A percentile compares a stretch with the other conserved stretches of the same genome.
Conservation (phyloP, 2,113 vertebrate species). For the Pan troglodytes region NHGRI_mPanTro3-v2.1_pri NC_072411.2:107250501-107251000, state of each 20-base stretch:
- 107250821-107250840: conserved; percentile 26
- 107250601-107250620: neutral
- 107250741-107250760: conserved; percentile 51
- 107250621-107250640: neutral
- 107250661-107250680: neutral
- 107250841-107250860: neutral
- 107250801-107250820: conserved; percentile 28
- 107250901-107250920: neutral
- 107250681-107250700: neutral
- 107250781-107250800: neutral
- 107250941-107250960: conserved; percentile 10
- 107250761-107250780: conserved; percentile 56
- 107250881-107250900: neutral
- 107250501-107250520: neutral
- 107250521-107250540: neutral
- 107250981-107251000: neutral
- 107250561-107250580: neutral
- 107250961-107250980: neutral
- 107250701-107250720: neutral
- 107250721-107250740: conserved; percentile 30
- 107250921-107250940: conserved; percentile 7
- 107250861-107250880: neutral
- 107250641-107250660: neutral
- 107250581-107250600: neutral
- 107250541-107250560: neutral